Evolutionary conservation across 2,797 vertebrate species (phyloP).

Genomic region (Sphaeramia orbicularis): DNA sequence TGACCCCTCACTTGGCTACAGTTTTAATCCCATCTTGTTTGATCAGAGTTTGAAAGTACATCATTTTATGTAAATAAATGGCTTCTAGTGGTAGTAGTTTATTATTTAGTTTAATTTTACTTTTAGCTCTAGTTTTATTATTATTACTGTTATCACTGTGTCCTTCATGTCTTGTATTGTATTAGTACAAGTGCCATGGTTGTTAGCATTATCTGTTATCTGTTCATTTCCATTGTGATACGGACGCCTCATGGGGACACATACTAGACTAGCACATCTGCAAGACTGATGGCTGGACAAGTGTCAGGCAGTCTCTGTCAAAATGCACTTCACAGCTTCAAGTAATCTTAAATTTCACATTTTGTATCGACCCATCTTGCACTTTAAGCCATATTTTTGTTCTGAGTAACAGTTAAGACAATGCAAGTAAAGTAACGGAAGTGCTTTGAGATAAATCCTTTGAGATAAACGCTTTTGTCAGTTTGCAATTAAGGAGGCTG

Average conservation of each 20-base stretch:
- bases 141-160: background rate
- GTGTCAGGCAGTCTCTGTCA: constrained; percentile 5
- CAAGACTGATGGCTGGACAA: constrained; percentile 22
- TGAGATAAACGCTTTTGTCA: constrained; percentile 36
- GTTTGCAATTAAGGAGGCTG: constrained; percentile 46
- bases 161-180: background rate
- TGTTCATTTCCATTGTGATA: constrained; percentile 18
- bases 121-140: background rate
- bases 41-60: constrained; percentile 15
- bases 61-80: constrained; percentile 13
- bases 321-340: background rate
- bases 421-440: background rate
- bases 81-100: background rate
- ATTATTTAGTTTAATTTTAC: background rate
- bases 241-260: constrained; percentile 14
- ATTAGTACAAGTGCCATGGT: background rate
- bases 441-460: constrained; percentile 29
- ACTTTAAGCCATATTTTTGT: background rate
- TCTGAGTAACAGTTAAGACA: constrained; percentile 1
- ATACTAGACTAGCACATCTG: constrained; percentile 19
- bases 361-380: background rate
- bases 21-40: constrained; percentile 69
- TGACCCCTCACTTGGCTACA: constrained; percentile 48
- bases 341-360: background rate
- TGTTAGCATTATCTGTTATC: constrained; percentile 3